phyloP scores from a whole-genome alignment of 2,113 vertebrate species.

The Morone saxatilis region DNA sequence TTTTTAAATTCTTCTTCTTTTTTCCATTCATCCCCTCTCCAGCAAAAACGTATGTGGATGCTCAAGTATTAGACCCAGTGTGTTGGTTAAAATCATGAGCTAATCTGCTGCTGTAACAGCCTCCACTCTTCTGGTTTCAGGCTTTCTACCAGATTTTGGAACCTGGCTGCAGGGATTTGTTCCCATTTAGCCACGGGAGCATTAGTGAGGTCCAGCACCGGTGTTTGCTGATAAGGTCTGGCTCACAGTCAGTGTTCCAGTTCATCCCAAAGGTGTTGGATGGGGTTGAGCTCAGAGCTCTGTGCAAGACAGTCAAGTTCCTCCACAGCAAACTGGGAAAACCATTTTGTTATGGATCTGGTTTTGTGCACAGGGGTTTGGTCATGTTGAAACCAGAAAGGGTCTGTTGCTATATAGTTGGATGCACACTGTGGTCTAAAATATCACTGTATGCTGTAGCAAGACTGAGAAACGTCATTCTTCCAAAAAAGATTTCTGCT shows the following conservation, averaged over 20 bases:
- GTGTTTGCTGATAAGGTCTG: neutral
- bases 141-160: neutral
- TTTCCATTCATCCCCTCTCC: no score
- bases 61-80: neutral
- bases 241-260: neutral
- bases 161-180: neutral
- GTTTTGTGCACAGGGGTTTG: neutral
- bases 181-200: neutral
- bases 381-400: neutral
- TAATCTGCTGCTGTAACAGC: neutral
- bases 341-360: neutral
- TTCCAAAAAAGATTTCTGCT: neutral
- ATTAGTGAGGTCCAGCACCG: neutral
- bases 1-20: neutral
- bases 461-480: neutral
- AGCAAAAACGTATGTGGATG: neutral
- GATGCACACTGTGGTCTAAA: neutral
- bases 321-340: neutral
- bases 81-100: neutral
- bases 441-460: neutral
- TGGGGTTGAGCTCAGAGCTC: neutral
- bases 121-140: neutral
- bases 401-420: neutral
- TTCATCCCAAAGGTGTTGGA: neutral
- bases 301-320: neutral